Evolutionary conservation across 2,113 vertebrate genomes (phyloP).

Genomic region (Odontesthes bonariensis): DNA sequence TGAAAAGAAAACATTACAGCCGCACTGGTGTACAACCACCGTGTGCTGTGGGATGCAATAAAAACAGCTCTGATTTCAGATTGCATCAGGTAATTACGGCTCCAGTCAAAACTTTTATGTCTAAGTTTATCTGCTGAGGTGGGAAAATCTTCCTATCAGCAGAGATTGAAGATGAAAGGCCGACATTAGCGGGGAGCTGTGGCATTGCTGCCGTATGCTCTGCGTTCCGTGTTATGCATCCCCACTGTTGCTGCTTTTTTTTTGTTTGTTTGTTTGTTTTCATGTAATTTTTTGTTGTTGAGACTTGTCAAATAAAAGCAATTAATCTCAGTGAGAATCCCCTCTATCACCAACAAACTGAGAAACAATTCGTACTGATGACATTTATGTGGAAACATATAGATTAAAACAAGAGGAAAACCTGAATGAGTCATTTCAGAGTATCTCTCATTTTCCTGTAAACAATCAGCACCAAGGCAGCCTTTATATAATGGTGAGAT

Average conservation of each 20-base stretch:
- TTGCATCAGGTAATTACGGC: conserved; percentile 67
- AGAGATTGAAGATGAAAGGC: conserved; percentile 60
- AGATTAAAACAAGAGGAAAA: neutral
- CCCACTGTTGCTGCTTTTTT: conserved; percentile 38
- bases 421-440: neutral
- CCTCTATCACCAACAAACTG: conserved; percentile 12
- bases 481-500: neutral
- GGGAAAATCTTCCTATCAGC: conserved; percentile 59
- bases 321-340: conserved; percentile 47
- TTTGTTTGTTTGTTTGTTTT: conserved; percentile 17
- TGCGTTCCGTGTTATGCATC: conserved; percentile 32
- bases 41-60: conserved; percentile 7
- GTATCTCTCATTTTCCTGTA: neutral
- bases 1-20: conserved; percentile 17
- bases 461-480: neutral
- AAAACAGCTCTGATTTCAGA: conserved; percentile 47
- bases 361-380: conserved; percentile 24
- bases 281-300: neutral
- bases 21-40: conserved; percentile 1
- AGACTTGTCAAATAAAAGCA: conserved; percentile 45
- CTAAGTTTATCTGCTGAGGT: conserved; percentile 41
- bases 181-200: conserved; percentile 26
- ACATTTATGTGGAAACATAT: conserved; percentile 13
- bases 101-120: conserved; percentile 60
- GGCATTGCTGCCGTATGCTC: neutral